Percentiles rank a stretch among this genome's conserved stretches.
phyloP scores from a whole-genome alignment of 2,113 vertebrate species.

The Amblyopsis rosae region DNA sequence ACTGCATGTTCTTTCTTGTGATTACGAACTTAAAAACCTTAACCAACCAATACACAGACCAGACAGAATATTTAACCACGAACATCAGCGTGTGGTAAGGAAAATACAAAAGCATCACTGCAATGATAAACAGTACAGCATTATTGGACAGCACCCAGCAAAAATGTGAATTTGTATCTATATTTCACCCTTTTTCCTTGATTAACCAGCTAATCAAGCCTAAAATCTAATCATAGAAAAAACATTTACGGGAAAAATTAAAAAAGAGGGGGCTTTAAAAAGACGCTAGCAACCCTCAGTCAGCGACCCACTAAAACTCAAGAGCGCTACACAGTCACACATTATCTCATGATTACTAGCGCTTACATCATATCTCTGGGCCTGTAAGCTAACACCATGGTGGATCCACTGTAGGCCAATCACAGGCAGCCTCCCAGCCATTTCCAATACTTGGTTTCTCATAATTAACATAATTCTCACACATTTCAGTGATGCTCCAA shows the following conservation, averaged over 20 bases:
- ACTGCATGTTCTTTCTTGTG: no score
- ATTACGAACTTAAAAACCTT: no score
- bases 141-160: background rate
- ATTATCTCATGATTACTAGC: conserved; percentile 63
- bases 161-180: background rate
- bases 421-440: conserved; percentile 52
- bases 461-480: conserved; percentile 73
- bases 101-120: no score
- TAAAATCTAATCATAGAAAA: conserved; percentile 21
- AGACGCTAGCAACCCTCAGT: conserved; percentile 26
- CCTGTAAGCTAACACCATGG: conserved; percentile 69
- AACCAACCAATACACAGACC: no score
- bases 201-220: conserved; percentile 22
- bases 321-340: conserved; percentile 43
- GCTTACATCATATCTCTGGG: conserved; percentile 75
- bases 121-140: no score
- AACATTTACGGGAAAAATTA: conserved; percentile 32
- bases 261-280: conserved; percentile 27
- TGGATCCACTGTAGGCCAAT: conserved; percentile 68
- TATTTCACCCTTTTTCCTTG: conserved; percentile 49
- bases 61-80: no score
- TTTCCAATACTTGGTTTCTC: conserved; percentile 55
- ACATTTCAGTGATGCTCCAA: conserved; percentile 58
- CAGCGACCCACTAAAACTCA: conserved; percentile 61
- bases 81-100: no score